phyloP scores from a whole-genome alignment of 1,140 invertebrate genomes.

The Drosophila nebulosa region DNA sequence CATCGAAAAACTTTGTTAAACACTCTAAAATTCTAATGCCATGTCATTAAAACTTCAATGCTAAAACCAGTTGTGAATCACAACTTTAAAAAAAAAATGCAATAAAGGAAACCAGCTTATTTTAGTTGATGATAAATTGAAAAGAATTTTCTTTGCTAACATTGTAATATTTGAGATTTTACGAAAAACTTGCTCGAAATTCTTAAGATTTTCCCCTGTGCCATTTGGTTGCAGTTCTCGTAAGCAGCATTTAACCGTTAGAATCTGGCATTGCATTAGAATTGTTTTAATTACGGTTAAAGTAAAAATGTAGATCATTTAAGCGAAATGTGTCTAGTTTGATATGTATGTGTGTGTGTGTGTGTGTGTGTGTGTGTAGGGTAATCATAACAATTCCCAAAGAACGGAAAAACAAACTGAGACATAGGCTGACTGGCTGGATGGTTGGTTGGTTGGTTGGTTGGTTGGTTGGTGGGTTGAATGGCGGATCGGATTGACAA shows the following conservation, averaged over 20 bases:
- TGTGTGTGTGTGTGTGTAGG: neutral
- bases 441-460: constrained; percentile 3
- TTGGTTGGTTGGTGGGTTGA: constrained; percentile 1
- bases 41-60: too few species aligned
- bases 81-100: too few species aligned
- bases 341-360: neutral
- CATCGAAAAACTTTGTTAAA: too few species aligned
- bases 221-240: neutral
- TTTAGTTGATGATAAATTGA: too few species aligned
- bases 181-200: too few species aligned
- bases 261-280: constrained; percentile 3
- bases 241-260: constrained; percentile 5
- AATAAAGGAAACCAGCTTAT: too few species aligned
- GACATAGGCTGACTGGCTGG: neutral
- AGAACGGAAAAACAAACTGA: constrained; percentile 9
- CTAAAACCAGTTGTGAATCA: too few species aligned
- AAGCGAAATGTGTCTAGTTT: constrained; percentile 4
- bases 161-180: too few species aligned
- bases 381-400: constrained; percentile 10
- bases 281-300: constrained; percentile 10
- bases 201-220: neutral
- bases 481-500: constrained; percentile 8
- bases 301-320: constrained; percentile 10
- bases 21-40: too few species aligned
- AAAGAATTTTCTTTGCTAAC: too few species aligned